phyloP scores from a whole-genome alignment of 1,140 invertebrate species.

The Parasteatoda tepidariorum region DNA sequence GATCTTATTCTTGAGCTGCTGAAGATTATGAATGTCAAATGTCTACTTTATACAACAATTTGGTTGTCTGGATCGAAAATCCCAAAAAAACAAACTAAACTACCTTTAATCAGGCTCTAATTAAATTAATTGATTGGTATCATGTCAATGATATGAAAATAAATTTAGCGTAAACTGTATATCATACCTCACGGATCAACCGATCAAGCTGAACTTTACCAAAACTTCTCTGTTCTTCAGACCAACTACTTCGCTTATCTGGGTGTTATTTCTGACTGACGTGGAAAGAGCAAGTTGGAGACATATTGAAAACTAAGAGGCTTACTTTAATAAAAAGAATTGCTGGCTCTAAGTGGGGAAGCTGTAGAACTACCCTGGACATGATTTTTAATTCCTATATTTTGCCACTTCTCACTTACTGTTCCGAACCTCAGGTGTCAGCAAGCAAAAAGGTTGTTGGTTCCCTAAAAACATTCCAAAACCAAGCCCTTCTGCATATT shows the following conservation, averaged over 20 bases:
- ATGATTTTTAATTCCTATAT: not conserved
- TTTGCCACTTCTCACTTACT: no score
- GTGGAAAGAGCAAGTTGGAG: no score
- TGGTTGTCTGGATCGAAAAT: not conserved
- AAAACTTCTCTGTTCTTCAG: no score
- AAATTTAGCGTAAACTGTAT: not conserved
- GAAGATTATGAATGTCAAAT: not conserved
- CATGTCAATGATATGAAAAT: not conserved
- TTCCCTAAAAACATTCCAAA: not conserved
- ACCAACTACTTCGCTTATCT: no score
- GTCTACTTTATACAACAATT: not conserved
- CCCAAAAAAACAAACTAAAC: not conserved
- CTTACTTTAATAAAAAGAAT: slow-evolving; percentile 10
- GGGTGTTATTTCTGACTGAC: no score
- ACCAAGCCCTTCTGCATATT: not conserved
- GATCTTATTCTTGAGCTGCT: not conserved
- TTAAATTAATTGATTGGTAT: not conserved
- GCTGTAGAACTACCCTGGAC: not conserved
- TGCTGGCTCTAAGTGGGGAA: not conserved
- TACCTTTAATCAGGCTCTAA: not conserved
- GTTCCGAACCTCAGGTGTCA: no score
- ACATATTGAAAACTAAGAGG: not conserved
- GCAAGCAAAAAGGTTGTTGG: no score
- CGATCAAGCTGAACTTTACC: no score
- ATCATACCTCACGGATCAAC: not conserved